These are phyloP conservation scores for Seriola aureovittata DNA, from an alignment of 2,113 vertebrate genomes.

Conservation along the genomic window DNA sequence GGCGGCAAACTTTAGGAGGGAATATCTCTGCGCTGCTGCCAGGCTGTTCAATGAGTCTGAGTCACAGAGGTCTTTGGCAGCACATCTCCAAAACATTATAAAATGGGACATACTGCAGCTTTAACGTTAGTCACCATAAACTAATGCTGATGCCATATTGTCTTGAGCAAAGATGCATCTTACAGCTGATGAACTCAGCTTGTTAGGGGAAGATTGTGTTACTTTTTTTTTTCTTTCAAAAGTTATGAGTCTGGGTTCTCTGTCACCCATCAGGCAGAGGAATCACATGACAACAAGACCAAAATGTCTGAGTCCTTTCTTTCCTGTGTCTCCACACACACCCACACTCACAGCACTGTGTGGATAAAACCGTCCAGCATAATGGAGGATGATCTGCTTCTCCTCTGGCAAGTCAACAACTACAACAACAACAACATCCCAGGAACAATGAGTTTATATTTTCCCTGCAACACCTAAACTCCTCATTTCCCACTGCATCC, in stretches of 20 bases:
- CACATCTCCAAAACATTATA: too few species aligned
- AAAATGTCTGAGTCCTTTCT: neutral
- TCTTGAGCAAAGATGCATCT: too few species aligned
- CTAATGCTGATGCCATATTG: too few species aligned
- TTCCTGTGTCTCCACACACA: neutral
- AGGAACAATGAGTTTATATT: conserved; percentile 18
- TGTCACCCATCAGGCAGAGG: too few species aligned
- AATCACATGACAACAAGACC: too few species aligned
- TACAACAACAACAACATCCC: conserved; percentile 2
- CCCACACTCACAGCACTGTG: neutral
- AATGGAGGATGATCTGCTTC: neutral
- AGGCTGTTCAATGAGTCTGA: neutral
- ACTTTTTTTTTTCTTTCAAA: too few species aligned
- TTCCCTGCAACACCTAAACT: conserved; percentile 19
- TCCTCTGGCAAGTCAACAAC: neutral
- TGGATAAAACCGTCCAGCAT: neutral
- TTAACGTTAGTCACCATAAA: too few species aligned
- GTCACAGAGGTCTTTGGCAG: neutral
- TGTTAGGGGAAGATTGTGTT: too few species aligned
- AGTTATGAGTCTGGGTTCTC: too few species aligned
- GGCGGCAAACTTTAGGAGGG: too few species aligned
- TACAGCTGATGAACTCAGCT: too few species aligned
- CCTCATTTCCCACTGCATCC: conserved; percentile 23
- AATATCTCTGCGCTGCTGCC: too few species aligned
- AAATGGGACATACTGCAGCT: neutral